phyloP scores from a whole-genome alignment of 2,797 vertebrate species.

The Danio kyathit region DNA sequence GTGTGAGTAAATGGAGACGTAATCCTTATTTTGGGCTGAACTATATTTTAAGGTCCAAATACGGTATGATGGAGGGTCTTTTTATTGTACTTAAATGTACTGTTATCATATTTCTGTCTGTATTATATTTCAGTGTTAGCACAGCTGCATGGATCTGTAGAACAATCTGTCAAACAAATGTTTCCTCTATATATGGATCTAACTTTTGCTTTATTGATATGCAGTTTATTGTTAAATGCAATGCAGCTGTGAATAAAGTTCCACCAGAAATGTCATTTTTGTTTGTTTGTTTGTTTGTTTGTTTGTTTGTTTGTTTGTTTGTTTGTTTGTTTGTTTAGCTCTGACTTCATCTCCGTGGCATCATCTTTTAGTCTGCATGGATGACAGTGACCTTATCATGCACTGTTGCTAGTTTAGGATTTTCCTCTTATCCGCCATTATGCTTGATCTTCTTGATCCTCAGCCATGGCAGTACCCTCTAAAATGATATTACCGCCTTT shows the following conservation, averaged over 20 bases:
- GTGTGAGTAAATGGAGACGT: too few relatives aligned
- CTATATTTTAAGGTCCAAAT: not conserved
- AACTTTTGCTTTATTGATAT: constrained; percentile 15
- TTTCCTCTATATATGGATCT: constrained; percentile 24
- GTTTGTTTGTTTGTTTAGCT: not conserved
- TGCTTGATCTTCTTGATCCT: too few relatives aligned
- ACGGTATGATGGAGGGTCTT: not conserved
- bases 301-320: not conserved
- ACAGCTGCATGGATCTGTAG: not conserved
- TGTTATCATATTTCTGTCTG: constrained; percentile 3
- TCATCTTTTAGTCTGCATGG: too few relatives aligned
- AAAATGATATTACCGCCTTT: too few relatives aligned
- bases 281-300: not conserved
- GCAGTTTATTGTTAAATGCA: constrained; percentile 40
- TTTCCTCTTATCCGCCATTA: too few relatives aligned
- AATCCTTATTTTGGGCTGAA: too few relatives aligned
- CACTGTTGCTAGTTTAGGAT: too few relatives aligned
- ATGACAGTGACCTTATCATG: too few relatives aligned
- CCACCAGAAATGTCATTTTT: constrained; percentile 11
- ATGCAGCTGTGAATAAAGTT: constrained; percentile 50
- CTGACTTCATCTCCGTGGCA: too few relatives aligned
- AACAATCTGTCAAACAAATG: constrained; percentile 26
- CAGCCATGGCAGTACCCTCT: too few relatives aligned
- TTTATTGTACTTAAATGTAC: not conserved
- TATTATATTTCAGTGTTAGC: constrained; percentile 34